Base-by-base conservation (phyloP, 2,113 vertebrate species). In the Hyaena hyaena region DNA sequence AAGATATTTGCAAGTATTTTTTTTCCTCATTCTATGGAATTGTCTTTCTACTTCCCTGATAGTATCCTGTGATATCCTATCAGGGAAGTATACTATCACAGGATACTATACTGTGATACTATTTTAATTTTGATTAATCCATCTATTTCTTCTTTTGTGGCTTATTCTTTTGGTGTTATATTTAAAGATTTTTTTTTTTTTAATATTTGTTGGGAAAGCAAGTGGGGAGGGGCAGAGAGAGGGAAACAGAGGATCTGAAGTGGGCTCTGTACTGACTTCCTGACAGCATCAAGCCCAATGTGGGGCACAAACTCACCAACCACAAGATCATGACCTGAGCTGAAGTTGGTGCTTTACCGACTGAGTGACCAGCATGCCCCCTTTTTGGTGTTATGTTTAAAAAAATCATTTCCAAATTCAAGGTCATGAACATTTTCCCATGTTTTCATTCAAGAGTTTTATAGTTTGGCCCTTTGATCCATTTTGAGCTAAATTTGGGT, bases 401-500 rank as follows among this genome's bases (percentile, higher is more conserved):
- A 39, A 39, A 88, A 35, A 12, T 55, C 15, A 28, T 79, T 88
- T 66, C 21, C 16, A 95, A 73, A 71, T 89, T 53, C 19, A 69
- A 31, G 39, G 50, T 61, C 39, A 28, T 76, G 39, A 81, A 45
- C 6, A 33, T 68, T 68, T 83, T 31, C 10, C 23, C 45, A 17
- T 31, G 21, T 73, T 92, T 86, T 35, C 71, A 45, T 79, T 4
- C 84, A 45, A 15, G 43, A 89, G 35, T 89, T 73, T 77, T 92
- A 73, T 55, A 71, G 5, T 35, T 95, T 95, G 80, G 33, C 39
- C 69, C 80, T 92, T 76, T 53, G 35, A 35, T 77, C 45, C 45
- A 63, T 85, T 93, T 81, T 93, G 16, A 89, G 63, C 86, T 94
- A 45, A 33, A 85, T 84, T 88, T 88, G 39, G 39, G 39, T 39